phyloP scores from a whole-genome alignment of 2,797 vertebrate genomes.

The Molothrus aeneus region DNA sequence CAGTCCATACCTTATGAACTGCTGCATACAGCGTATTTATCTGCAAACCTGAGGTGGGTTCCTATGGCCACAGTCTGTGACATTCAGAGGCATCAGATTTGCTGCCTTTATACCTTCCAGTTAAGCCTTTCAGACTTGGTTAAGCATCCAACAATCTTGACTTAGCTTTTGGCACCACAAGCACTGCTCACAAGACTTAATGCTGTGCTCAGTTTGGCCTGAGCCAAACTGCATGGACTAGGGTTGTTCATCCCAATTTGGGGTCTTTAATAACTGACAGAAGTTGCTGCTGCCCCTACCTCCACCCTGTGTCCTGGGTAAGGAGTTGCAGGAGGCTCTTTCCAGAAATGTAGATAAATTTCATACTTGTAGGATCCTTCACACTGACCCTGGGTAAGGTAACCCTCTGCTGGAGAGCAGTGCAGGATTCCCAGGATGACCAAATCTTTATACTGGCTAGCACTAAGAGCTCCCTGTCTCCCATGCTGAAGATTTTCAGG shows the following conservation, averaged over 20 bases:
- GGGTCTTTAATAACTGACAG: not conserved
- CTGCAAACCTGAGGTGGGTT: not conserved
- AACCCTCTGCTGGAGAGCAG: not conserved
- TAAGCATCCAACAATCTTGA: not conserved
- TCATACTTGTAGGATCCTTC: not conserved
- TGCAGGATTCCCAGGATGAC: not conserved
- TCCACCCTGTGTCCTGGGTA: not conserved
- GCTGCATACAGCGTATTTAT: not conserved
- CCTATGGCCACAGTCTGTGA: rapidly evolving
- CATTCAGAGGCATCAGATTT: not conserved
- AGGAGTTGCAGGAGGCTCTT: not conserved
- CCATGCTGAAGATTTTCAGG: not conserved
- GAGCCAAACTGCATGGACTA: not conserved
- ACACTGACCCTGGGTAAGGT: not conserved
- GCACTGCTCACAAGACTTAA: not conserved
- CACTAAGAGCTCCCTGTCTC: not conserved
- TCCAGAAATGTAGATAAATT: not conserved
- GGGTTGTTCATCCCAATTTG: not conserved
- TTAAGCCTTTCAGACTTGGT: not conserved
- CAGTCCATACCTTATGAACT: not conserved
- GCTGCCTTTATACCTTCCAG: not conserved
- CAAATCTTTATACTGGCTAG: not conserved
- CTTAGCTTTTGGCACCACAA: not conserved
- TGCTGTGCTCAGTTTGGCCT: not conserved
- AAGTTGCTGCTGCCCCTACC: not conserved